Base-by-base conservation (phyloP, 2,113 vertebrate species). In the Petroica traversi region DNA sequence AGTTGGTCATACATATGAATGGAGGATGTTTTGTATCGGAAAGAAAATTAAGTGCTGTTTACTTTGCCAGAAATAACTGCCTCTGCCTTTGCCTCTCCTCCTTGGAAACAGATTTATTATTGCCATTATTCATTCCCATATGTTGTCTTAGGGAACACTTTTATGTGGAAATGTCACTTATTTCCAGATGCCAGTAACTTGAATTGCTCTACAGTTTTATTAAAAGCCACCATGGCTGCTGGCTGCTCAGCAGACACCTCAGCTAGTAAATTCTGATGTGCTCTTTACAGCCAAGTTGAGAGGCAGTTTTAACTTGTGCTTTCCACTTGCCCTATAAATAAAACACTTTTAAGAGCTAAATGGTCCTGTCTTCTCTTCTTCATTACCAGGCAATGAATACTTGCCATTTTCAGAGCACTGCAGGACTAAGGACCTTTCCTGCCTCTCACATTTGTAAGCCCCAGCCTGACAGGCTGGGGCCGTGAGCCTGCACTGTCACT, bases 121-220 rank as follows among this genome's bases (percentile, higher is more conserved):
- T 77, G 58, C 40, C 67, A 90, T 96, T 94, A 93, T 59, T 96
- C 67, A 93, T 93, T 93, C 75, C 59, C 29, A 36, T 22, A 57
- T 48, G 48, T 83, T 90, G 82, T 95, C 82, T 85, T 61, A 74
- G 68, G 61, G 72, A 90, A 71, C 48, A 86, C 31, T 96, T 95
- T 80, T 77, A 93, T 80, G 63, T 74, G 72, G 67, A 93, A 97
- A 83, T 93, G 88, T 84, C 90, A 92, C 85, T 95, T 94, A 94
- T 90, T 92, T 90, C 90, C 93, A 90, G 92, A 86, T 52, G 67
- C 78, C 64, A 77, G 72, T 92, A 95, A 74, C 85, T 94, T 69
- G 45, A 89, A 88, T 85, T 96, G 75, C 72, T 96, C 92, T 95
- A 89, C 71, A 63, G 43, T 83, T 93, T 94, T 93, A 96, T 95